Percentiles rank a stretch among this genome's conserved stretches.
Conservation (phyloP, 1,140 invertebrate genomes). For the Hetaerina americana region DNA sequence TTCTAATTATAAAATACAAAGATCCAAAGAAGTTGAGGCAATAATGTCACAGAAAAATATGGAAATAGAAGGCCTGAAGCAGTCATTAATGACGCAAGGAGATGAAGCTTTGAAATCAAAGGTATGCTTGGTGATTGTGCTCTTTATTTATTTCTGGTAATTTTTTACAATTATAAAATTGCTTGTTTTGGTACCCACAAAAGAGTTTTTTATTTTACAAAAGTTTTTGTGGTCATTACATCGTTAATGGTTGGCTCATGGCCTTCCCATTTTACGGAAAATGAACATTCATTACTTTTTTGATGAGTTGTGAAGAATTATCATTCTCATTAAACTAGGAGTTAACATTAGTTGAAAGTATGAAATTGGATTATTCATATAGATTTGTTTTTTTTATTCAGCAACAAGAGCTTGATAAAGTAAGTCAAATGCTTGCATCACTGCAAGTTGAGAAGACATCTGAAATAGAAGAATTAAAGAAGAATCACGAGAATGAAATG, state of each 20-base stretch:
- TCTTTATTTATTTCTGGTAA: not conserved
- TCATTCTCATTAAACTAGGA: too few species aligned
- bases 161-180: too few species aligned
- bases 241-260: too few species aligned
- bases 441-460: not conserved
- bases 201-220: too few species aligned
- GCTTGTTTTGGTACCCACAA: too few species aligned
- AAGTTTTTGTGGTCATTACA: too few species aligned
- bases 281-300: too few species aligned
- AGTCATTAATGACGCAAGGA: not conserved
- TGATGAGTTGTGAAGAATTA: too few species aligned
- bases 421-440: not conserved
- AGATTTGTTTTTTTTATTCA: not conserved
- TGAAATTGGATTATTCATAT: too few species aligned
- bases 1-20: too few species aligned
- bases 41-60: constrained; percentile 26
- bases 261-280: too few species aligned
- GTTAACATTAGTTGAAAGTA: too few species aligned
- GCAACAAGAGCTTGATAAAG: not conserved
- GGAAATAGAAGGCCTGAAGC: constrained; percentile 20
- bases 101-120: not conserved
- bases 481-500: not conserved
- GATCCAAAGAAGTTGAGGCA: constrained; percentile 25
- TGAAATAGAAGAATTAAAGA: not conserved
- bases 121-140: not conserved